Conservation (phyloP, 2,113 vertebrate genomes). For the Phrynosoma blainvillii region DNA sequence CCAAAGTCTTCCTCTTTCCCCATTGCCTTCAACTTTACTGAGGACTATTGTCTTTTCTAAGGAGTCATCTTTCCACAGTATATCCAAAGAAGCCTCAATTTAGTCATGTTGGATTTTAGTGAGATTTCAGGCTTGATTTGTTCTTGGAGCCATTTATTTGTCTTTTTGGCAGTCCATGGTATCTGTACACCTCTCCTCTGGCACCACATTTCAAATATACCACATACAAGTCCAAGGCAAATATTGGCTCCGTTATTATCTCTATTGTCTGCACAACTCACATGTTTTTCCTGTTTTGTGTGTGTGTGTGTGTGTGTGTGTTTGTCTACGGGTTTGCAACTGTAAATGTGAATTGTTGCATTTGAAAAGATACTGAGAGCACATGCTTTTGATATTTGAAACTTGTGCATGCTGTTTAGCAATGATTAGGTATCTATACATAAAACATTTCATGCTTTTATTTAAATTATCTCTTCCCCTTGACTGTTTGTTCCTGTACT, state of each 20-base stretch:
- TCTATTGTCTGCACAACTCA: background rate
- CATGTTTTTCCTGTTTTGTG: background rate
- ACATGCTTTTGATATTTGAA: slow-evolving; percentile 27
- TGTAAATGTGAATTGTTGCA: background rate
- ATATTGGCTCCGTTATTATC: background rate
- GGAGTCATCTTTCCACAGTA: no score
- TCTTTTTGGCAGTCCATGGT: no score
- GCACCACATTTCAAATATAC: no score
- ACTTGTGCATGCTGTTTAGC: slow-evolving; percentile 31
- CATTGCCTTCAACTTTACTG: no score
- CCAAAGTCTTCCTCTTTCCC: no score
- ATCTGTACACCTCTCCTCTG: no score
- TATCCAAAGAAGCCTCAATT: no score
- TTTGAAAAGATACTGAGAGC: background rate
- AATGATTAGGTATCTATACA: slow-evolving; percentile 43
- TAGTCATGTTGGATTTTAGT: no score
- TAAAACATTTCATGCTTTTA: slow-evolving; percentile 33
- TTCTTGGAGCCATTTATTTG: no score
- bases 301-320: no score
- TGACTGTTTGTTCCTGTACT: slow-evolving; percentile 72
- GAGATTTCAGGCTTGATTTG: no score
- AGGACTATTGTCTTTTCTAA: no score
- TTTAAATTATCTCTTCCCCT: slow-evolving; percentile 64
- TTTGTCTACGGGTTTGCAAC: background rate
- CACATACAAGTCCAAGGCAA: background rate